Evolutionary conservation across 2,888 invertebrate species (phyloP).

Genomic region (Drosophila macrothrix): DNA sequence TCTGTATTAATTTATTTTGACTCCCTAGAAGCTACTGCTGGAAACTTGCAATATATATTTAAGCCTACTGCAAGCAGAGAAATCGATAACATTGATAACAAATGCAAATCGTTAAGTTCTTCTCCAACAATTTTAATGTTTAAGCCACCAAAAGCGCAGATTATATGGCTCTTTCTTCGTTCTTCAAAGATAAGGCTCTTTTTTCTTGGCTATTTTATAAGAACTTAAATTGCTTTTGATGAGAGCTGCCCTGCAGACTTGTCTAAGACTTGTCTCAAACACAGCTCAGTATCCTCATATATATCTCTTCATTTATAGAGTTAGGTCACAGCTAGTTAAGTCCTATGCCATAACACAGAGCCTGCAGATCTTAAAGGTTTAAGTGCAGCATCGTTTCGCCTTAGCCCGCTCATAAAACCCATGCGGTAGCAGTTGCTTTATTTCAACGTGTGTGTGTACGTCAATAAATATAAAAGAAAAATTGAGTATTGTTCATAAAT

Average conservation of each 20-base stretch:
- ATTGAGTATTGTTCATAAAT: constrained; percentile 23
- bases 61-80: neutral
- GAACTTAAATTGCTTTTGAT: neutral
- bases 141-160: neutral
- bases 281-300: too few relatives aligned
- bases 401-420: constrained; percentile 19
- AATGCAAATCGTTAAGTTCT: neutral
- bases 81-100: neutral
- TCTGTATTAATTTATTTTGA: neutral
- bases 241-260: neutral
- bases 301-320: neutral
- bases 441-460: constrained; percentile 5
- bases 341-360: neutral
- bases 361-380: neutral
- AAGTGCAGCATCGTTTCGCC: neutral
- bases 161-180: neutral
- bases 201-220: neutral
- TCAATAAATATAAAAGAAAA: constrained; percentile 41
- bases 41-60: neutral
- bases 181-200: neutral
- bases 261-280: neutral
- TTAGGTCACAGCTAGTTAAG: neutral
- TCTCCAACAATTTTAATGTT: neutral
- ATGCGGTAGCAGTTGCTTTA: constrained; percentile 15
- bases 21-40: neutral